Evolutionary conservation across 2,797 vertebrate species (phyloP).

Genomic region (Bovichtus diacanthus): DNA sequence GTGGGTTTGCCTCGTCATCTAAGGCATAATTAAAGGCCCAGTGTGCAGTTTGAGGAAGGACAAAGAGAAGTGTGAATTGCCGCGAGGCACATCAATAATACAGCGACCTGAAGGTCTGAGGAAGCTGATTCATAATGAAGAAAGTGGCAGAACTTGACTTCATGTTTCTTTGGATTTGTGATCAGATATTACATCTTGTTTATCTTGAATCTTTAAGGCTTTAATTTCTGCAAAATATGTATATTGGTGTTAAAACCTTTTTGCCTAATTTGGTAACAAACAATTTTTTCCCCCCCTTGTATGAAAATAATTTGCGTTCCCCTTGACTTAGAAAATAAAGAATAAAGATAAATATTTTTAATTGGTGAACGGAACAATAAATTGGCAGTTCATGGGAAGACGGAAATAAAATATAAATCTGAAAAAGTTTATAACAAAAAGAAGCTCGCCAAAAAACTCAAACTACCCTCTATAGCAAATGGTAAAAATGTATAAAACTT

Average conservation of each 20-base stretch:
- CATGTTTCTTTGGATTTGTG: constrained; percentile 10
- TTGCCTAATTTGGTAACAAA: neutral
- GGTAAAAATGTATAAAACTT: neutral
- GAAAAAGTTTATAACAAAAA: too few relatives aligned
- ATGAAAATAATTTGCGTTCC: neutral
- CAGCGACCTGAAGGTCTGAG: too few relatives aligned
- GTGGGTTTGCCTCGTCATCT: constrained; percentile 53
- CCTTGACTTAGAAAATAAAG: neutral
- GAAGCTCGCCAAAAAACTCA: neutral
- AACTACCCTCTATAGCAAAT: neutral
- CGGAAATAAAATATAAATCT: neutral
- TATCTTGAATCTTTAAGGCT: neutral
- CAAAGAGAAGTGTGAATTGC: constrained; percentile 46
- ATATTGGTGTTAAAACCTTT: neutral
- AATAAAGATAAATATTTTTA: neutral
- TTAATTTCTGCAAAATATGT: neutral
- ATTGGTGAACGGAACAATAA: too few relatives aligned
- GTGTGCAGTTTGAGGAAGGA: constrained; percentile 28
- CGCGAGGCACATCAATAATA: constrained; percentile 46
- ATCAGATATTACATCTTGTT: constrained; percentile 1
- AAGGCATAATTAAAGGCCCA: constrained; percentile 44
- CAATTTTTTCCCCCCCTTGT: neutral
- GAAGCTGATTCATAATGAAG: constrained; percentile 23
- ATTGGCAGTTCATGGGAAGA: neutral
- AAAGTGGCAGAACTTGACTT: constrained; percentile 8